Evolutionary conservation across 2,797 vertebrate species (phyloP).

Genomic region (Nannoperca obscura): DNA sequence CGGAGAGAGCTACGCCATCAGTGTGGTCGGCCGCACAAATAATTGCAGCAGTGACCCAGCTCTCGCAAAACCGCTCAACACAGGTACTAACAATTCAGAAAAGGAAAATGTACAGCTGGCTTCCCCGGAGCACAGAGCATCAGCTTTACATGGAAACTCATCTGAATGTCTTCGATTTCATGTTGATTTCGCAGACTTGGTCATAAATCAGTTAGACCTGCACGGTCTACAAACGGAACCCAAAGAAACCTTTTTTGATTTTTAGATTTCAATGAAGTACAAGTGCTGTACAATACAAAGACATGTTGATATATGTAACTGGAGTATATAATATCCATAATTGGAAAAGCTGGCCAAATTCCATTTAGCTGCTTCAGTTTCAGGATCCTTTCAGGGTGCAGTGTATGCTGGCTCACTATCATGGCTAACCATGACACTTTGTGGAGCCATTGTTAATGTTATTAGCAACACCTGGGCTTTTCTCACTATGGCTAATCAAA

Average conservation of each 20-base stretch:
- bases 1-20: conserved; percentile 79
- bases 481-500: not conserved
- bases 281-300: no score
- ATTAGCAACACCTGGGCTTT: not conserved
- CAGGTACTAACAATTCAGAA: conserved; percentile 66
- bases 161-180: not conserved
- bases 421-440: not conserved
- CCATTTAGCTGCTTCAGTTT: not conserved
- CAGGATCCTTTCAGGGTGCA: not conserved
- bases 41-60: conserved; percentile 72
- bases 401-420: not conserved
- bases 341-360: not conserved
- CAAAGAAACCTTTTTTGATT: no score
- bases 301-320: not conserved
- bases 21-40: conserved; percentile 73
- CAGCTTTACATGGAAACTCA: not conserved
- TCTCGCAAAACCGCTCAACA: conserved; percentile 52
- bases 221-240: not conserved
- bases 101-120: not conserved
- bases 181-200: not conserved
- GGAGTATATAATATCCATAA: no score
- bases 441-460: not conserved
- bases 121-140: not conserved
- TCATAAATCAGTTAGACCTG: not conserved
- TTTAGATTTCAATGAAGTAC: no score